These are phyloP conservation scores for Netelia fuscicornis DNA, from an alignment of 2,888 invertebrate genomes.

Conservation along the genomic window DNA sequence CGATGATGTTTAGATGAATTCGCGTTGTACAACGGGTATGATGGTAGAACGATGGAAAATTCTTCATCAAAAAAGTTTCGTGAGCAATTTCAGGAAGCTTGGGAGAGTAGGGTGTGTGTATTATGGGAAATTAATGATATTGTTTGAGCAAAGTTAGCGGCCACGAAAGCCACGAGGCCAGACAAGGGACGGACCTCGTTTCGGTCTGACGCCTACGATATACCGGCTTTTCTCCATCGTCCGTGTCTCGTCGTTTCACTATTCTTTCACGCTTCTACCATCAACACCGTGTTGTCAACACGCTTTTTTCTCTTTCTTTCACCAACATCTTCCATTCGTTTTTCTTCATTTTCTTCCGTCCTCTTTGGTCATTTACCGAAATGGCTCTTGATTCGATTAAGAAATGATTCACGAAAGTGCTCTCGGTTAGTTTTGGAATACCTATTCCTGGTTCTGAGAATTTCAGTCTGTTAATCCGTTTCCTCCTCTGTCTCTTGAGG, in stretches of 20 bases:
- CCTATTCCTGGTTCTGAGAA: constrained; percentile 59
- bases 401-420: constrained; percentile 82
- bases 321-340: constrained; percentile 39
- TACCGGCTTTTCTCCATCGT: constrained; percentile 30
- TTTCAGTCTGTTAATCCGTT: background rate
- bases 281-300: constrained; percentile 73
- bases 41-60: constrained; percentile 1
- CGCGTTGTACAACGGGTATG: background rate
- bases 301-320: constrained; percentile 63
- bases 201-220: constrained; percentile 43
- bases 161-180: constrained; percentile 23
- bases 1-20: too few species aligned
- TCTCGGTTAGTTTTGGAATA: constrained; percentile 61
- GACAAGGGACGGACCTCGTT: constrained; percentile 41
- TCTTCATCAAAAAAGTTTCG: constrained; percentile 1
- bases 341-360: constrained; percentile 30
- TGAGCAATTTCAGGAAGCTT: constrained; percentile 9
- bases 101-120: background rate
- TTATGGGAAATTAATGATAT: constrained; percentile 63
- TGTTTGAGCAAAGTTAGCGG: constrained; percentile 54
- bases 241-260: constrained; percentile 22
- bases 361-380: constrained; percentile 57
- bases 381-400: constrained; percentile 79
- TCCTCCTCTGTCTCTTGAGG: constrained; percentile 17
- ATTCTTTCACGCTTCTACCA: constrained; percentile 27